These are phyloP conservation scores for Orthochromis indermauri DNA, from an alignment of 2,113 vertebrate species.

Conservation along the genomic window DNA sequence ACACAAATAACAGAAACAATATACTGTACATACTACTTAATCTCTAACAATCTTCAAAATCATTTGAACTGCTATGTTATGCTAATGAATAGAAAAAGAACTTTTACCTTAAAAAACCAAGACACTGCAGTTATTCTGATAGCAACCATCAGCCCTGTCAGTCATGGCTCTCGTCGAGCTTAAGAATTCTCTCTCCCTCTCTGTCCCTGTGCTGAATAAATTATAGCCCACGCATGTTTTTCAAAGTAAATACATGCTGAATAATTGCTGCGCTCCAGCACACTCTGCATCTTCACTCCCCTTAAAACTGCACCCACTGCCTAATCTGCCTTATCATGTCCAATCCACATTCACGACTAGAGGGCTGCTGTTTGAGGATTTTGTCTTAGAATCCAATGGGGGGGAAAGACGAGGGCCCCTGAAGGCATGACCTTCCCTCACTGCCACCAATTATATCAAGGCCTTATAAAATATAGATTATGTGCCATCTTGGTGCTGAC, in stretches of 20 bases:
- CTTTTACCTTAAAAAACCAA: not conserved
- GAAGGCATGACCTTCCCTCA: slow-evolving; percentile 61
- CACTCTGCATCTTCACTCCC: not conserved
- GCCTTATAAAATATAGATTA: slow-evolving; percentile 74
- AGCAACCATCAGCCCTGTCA: not conserved
- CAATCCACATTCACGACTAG: not conserved
- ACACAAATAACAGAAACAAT: not conserved
- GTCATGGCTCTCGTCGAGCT: not conserved
- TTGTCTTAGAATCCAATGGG: slow-evolving; percentile 7
- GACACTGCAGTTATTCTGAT: not conserved
- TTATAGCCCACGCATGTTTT: slow-evolving; percentile 21
- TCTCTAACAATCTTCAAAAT: not conserved
- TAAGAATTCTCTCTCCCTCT: not conserved
- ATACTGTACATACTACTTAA: not conserved
- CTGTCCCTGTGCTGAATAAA: slow-evolving; percentile 37
- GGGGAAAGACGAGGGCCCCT: slow-evolving; percentile 20
- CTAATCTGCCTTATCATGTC: not conserved
- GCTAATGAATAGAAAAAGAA: not conserved
- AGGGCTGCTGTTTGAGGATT: slow-evolving; percentile 19
- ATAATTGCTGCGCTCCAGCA: slow-evolving; percentile 34
- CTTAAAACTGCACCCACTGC: not conserved
- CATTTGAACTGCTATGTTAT: accelerated
- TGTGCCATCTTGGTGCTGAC: slow-evolving; percentile 58
- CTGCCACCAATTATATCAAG: slow-evolving; percentile 68
- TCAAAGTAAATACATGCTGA: slow-evolving; percentile 47